These are phyloP conservation scores for Acanthoscelides obtectus DNA, from an alignment of 2,888 invertebrate genomes.

Conservation along the genomic window DNA sequence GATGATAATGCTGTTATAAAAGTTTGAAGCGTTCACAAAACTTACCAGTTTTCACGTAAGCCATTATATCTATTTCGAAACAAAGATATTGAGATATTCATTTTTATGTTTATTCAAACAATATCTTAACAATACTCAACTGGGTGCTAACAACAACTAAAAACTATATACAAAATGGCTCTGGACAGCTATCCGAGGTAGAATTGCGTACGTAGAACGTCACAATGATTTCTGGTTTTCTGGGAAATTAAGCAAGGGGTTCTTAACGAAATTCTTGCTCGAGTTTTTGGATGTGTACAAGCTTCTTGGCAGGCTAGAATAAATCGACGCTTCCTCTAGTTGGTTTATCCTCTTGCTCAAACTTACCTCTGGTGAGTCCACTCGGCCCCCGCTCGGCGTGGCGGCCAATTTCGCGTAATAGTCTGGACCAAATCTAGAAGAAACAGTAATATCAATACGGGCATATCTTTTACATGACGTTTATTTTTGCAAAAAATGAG, in stretches of 20 bases:
- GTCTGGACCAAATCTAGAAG: conserved; percentile 72
- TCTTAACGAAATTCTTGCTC: conserved; percentile 53
- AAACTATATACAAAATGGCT: conserved; percentile 6
- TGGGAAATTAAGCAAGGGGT: conserved; percentile 49
- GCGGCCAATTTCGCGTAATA: conserved; percentile 77
- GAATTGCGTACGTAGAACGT: conserved; percentile 9
- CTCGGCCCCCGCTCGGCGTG: conserved; percentile 52
- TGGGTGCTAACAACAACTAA: conserved; percentile 8
- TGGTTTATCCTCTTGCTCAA: conserved; percentile 32
- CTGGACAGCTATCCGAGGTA: conserved; percentile 3
- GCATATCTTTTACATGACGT: background rate
- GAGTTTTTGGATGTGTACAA: conserved; percentile 49
- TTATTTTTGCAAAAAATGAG: background rate
- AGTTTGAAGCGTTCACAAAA: background rate
- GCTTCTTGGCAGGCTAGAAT: conserved; percentile 47
- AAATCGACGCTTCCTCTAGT: conserved; percentile 43
- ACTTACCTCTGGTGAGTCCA: conserved; percentile 39
- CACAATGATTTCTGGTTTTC: conserved; percentile 31
- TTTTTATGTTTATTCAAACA: conserved; percentile 25
- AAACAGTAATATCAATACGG: conserved; percentile 8
- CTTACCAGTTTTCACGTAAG: background rate
- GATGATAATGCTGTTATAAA: background rate
- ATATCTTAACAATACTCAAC: conserved; percentile 41
- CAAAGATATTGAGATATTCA: background rate
- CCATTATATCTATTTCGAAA: background rate